phyloP scores from a whole-genome alignment of 2,797 vertebrate species.

The Balearica regulorum region DNA sequence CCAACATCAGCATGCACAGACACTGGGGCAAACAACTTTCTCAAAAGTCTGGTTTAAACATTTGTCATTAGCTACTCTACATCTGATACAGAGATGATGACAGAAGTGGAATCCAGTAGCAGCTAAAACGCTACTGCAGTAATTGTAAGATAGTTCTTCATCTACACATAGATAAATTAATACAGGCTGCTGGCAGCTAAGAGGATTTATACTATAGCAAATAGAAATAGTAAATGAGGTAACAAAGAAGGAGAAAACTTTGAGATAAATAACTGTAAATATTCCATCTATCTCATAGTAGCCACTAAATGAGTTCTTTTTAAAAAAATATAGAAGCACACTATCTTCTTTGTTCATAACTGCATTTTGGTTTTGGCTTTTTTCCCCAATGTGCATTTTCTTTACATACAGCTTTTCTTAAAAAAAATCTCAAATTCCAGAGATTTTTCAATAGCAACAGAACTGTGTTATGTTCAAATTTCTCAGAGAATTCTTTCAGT shows the following conservation, averaged over 20 bases:
- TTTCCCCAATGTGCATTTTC: neutral
- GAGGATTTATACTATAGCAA: neutral
- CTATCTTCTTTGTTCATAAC: neutral
- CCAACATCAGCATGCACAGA: neutral
- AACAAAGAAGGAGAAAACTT: neutral
- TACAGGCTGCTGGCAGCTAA: neutral
- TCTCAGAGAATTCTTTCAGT: neutral
- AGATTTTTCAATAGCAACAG: neutral
- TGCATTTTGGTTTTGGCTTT: neutral
- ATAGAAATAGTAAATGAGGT: neutral
- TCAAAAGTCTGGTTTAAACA: neutral
- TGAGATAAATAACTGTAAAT: neutral
- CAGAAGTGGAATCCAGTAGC: conserved; percentile 17
- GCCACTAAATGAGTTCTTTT: neutral
- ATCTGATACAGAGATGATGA: neutral
- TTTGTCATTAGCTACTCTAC: neutral
- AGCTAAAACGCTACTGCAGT: conserved; percentile 20
- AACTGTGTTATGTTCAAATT: neutral
- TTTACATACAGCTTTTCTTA: neutral
- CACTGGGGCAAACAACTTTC: neutral
- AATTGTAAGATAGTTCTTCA: conserved; percentile 38
- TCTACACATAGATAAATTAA: neutral
- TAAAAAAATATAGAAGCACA: neutral
- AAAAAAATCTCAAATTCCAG: neutral
- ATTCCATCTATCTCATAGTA: neutral